phyloP scores from a whole-genome alignment of 2,797 vertebrate genomes.

The Neoniphon sammara region DNA sequence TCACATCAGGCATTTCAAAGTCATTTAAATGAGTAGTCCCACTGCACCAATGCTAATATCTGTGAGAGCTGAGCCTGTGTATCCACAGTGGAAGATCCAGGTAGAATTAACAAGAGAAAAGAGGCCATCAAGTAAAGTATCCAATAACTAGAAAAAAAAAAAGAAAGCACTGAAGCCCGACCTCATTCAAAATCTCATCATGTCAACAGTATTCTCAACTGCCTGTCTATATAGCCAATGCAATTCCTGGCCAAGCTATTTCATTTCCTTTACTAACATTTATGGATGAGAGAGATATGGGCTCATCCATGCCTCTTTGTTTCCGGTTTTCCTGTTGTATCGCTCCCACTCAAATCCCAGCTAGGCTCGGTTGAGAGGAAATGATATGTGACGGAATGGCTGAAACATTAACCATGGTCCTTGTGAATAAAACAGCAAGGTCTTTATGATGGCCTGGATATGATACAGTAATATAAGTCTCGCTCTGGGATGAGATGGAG shows the following conservation, averaged over 20 bases:
- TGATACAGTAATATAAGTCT: constrained; percentile 68
- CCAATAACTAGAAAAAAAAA: constrained; percentile 37
- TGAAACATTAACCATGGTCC: constrained; percentile 71
- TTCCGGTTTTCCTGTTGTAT: constrained; percentile 33
- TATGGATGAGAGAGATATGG: constrained; percentile 43
- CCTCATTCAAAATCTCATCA: constrained; percentile 34
- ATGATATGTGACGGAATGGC: constrained; percentile 70
- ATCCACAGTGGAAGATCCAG: constrained; percentile 49
- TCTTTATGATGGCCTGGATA: constrained; percentile 61
- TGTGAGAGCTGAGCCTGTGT: constrained; percentile 37
- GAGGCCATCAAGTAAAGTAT: constrained; percentile 51
- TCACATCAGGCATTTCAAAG: constrained; percentile 66
- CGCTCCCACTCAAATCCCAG: constrained; percentile 30
- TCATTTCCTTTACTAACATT: constrained; percentile 43
- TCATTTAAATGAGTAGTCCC: constrained; percentile 70
- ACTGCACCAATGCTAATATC: constrained; percentile 52
- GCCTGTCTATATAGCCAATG: constrained; percentile 25
- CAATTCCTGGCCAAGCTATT: constrained; percentile 30
- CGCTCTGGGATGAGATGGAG: constrained; percentile 52
- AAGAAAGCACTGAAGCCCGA: constrained; percentile 28
- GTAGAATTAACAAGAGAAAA: constrained; percentile 54
- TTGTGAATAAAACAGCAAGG: constrained; percentile 72
- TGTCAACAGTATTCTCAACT: constrained; percentile 40
- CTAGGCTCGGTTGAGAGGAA: constrained; percentile 41
- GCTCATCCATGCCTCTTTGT: constrained; percentile 35